Base-by-base conservation (phyloP, 2,888 invertebrate genomes). In the Sussaba pulchella region DNA sequence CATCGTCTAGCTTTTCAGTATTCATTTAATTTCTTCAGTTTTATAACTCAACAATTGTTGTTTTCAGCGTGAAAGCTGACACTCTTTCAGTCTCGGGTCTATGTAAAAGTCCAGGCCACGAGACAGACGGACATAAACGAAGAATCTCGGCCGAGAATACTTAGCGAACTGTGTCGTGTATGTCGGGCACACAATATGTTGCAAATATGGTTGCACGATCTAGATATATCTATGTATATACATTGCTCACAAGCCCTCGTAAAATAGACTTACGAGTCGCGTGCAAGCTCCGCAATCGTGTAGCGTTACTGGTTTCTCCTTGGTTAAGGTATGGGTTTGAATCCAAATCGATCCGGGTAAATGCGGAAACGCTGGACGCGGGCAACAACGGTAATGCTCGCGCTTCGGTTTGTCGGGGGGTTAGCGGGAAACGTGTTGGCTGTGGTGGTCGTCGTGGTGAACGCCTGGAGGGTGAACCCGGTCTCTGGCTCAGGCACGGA, bases 341-440 rank as follows among this genome's bases (percentile, higher is more conserved):
- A 86, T 87, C 83, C n/a, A 86, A 87, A 88, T 88, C 86, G 87
- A 87, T 87, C 81, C 83, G 79, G 67, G 81, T 83, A 83, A 86
- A 87, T 81, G 84, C 84, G 86, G 86, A 87, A 83, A 84, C 84
- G 77, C n/a, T n/a, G n/a, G n/a, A n/a, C 73, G 81, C 80, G 41
- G 70, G 39, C 73, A 78, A 75, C 76, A 75, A 63, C 82, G 78
- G 67, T 81, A 82, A 84, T 84, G 85, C 86, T 84, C 83, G 83
- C 87, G 83, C 83, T 81, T 84, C 81, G 83, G 83, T 81, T 84
- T 82, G 36, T 24, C n/a, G 19, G 61, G 31, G 21, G 41, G 26
- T 17, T n/a, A 24, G 9, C 10, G 10, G 50, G 61, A 12, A 10
- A 50, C 1, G 8, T 24, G 31, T 0, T 9, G 12, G 21, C 47